Percentiles rank a stretch among this genome's conserved stretches.
These are phyloP conservation scores for Dryococelus australis DNA, from an alignment of 2,888 invertebrate genomes.

Conservation along the genomic window DNA sequence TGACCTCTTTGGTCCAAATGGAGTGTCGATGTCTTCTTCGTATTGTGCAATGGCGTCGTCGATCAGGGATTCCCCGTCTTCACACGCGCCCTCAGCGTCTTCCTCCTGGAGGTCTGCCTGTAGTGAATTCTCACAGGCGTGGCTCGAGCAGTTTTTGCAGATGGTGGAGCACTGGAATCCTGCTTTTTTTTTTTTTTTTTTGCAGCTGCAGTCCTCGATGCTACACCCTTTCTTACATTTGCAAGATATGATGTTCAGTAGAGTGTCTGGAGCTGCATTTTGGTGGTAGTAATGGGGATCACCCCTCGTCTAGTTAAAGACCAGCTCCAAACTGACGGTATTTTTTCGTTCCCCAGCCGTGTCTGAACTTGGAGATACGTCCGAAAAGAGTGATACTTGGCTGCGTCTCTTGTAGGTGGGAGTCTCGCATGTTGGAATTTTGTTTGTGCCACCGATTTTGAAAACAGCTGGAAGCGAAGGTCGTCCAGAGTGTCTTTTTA, in stretches of 20 bases:
- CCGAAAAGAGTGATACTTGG: too few relatives aligned
- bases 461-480: not conserved
- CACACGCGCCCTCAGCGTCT: not conserved
- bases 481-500: not conserved
- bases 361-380: not conserved
- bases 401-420: too few relatives aligned
- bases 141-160: too few relatives aligned
- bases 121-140: not conserved
- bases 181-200: not conserved
- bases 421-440: too few relatives aligned
- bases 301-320: not conserved
- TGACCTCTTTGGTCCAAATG: too few relatives aligned
- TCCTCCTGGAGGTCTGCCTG: not conserved
- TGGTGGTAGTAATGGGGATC: not conserved
- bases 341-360: not conserved
- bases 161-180: not conserved
- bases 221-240: not conserved
- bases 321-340: not conserved
- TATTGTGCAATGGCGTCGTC: not conserved
- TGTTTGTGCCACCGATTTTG: too few relatives aligned
- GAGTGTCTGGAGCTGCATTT: not conserved
- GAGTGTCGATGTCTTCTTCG: not conserved
- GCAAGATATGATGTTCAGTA: not conserved
- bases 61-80: not conserved
- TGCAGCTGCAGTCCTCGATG: not conserved